These are phyloP conservation scores for Sinosuthora webbiana DNA, from an alignment of 2,113 vertebrate species.

Conservation along the genomic window DNA sequence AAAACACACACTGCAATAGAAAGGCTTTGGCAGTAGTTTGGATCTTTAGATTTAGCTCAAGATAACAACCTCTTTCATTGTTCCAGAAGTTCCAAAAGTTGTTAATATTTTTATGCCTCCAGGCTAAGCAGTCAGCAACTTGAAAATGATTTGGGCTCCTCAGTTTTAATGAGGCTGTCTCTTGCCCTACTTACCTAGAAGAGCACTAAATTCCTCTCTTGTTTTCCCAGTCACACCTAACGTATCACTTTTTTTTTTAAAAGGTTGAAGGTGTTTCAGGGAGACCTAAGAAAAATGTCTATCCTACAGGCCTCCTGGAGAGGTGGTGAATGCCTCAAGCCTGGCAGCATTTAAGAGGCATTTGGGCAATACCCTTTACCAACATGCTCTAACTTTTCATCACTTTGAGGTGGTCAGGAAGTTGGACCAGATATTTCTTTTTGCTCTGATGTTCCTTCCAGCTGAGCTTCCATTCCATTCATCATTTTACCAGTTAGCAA, in stretches of 20 bases:
- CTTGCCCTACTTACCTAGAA: background rate
- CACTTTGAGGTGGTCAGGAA: background rate
- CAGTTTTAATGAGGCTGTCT: background rate
- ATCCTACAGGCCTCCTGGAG: background rate
- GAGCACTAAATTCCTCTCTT: background rate
- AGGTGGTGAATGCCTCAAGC: background rate
- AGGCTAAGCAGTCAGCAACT: background rate
- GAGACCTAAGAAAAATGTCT: background rate
- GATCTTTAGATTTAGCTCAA: background rate
- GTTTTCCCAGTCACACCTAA: background rate
- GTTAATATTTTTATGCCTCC: background rate
- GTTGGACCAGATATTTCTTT: background rate
- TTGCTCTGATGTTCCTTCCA: background rate
- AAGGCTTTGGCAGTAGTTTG: background rate
- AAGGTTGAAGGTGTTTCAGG: background rate
- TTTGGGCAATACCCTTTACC: background rate
- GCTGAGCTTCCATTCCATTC: background rate
- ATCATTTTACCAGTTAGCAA: background rate
- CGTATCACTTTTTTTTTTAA: background rate
- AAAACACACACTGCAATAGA: background rate
- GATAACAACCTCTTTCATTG: background rate
- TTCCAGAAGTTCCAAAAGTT: background rate
- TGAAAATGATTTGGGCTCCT: background rate
- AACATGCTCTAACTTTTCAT: background rate
- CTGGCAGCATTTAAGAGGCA: background rate